Evolutionary conservation across 2,113 vertebrate species (phyloP).

Genomic region (Malurus alboscapulatus): DNA sequence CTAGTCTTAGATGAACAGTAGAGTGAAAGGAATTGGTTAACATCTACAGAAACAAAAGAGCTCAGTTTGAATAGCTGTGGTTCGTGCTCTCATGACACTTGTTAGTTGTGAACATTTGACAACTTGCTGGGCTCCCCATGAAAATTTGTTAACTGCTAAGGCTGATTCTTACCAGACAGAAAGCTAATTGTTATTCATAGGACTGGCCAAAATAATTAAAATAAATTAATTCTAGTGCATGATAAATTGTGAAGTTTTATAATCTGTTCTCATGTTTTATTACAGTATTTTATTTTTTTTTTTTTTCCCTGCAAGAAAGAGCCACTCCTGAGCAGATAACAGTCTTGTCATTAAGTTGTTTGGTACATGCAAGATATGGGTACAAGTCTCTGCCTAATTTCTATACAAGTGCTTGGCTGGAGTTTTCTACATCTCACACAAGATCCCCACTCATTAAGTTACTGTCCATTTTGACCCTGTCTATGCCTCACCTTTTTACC

Average conservation of each 20-base stretch:
- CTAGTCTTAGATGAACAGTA: neutral
- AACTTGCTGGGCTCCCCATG: neutral
- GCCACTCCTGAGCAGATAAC: neutral
- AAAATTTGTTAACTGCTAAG: slow-evolving; percentile 28
- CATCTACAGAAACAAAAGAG: neutral
- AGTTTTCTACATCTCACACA: neutral
- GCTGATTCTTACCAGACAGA: neutral
- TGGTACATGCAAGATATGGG: neutral
- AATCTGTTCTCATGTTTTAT: slow-evolving; percentile 9
- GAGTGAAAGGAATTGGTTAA: neutral
- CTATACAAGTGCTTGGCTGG: neutral
- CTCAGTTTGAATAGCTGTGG: neutral
- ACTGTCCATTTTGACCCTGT: neutral
- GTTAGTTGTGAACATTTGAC: neutral
- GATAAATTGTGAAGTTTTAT: neutral
- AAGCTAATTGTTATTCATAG: slow-evolving; percentile 10
- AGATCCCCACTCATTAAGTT: neutral
- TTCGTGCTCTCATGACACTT: neutral
- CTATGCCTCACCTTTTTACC: neutral
- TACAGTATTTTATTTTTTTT: neutral
- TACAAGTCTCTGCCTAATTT: neutral
- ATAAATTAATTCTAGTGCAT: neutral
- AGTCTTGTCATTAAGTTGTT: neutral
- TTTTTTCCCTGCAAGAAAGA: neutral
- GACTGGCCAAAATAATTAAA: slow-evolving; percentile 12